Evolutionary conservation across 2,113 vertebrate genomes (phyloP), one percentile per base, ranked within the genome.

Genomic region (Chaetodon auriga): DNA sequence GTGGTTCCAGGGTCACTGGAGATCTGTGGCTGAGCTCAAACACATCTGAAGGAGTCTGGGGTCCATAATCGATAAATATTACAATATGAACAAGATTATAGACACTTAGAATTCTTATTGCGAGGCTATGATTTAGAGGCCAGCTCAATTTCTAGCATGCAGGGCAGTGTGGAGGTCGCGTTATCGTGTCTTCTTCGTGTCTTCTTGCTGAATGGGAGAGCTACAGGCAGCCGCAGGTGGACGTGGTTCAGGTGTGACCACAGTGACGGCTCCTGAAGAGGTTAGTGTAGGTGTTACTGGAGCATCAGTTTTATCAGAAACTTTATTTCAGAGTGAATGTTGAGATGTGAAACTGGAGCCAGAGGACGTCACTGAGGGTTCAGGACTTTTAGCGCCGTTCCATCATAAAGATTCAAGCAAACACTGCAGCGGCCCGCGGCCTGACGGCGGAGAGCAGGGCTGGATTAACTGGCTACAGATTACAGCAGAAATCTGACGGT

Each of bases 381-480:
- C n/a, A 71, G 53, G 19, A n/a, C 25, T 70, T 69, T 82, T 62
- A 75, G 69, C 63, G 63, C 38, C 25, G 38, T 55, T 69, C 48
- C 38, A 43, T 70, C 21, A 25, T 54, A 69, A 61, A 21, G 54
- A 46, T 16, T 55, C 23, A 30, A 64, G n/a, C 21, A 30, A 63
- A 64, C 18, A 69, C 49, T n/a, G n/a, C n/a, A n/a, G n/a, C n/a
- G n/a, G n/a, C n/a, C n/a, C 30, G 30, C 30, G 30, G 30, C 30
- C 30, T 30, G 30, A 30, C 30, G 30, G 30, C 30, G 30, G 30
- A 30, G 18, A 38, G 66, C 3, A n/a, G 30, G 30, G 49, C 10
- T 53, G 12, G 36, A n/a, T 53, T 38, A 53, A 15, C 19, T 30
- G 30, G 30, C 30, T 30, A 3, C 30, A 35, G 35, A 69, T 69